Evolutionary conservation across 2,797 vertebrate genomes (phyloP), one percentile per base, ranked within the genome.

Genomic region (Erethizon dorsatum): DNA sequence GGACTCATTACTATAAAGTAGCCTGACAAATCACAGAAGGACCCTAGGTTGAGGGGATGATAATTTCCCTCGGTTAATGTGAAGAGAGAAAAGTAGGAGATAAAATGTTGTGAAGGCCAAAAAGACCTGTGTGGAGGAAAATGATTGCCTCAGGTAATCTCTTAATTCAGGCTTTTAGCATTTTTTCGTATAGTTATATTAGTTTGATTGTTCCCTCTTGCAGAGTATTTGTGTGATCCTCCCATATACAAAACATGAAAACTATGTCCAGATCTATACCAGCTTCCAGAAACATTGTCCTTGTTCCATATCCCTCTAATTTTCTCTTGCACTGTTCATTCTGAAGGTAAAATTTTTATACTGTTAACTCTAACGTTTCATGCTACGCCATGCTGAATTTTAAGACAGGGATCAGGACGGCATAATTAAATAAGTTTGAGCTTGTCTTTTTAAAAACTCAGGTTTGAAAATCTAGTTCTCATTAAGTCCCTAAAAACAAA

Each of bases 381-480:
- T 37, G 57, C 26, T 50, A 69, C 2, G 18, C 22, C n/a, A 1
- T 31, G 17, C 83, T 75, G 54, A 77, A 33, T 92, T 91, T 92
- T 45, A 88, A 93, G 91, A 50, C 33, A 6, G 45, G 6, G 79
- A 45, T 83, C 52, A 13, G 41, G 31, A 87, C 56, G 65, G 1
- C n/a, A 6, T 86, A 82, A 45, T 26, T 92, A 75, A 71, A 31
- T 31, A 77, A 85, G 14, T 18, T 84, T 67, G 47, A 75, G n/a
- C n/a, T 93, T 96, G 77, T 33, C 45, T 65, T 82, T 93, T 80
- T 83, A 54, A 84, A 95, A 95, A 77, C 41, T 80, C 56, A 4
- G 17, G 82, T 94, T 95, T 69, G 24, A 73, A 94, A 94, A 78
- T 59, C 56, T 41, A n/a, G 37, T 89, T 98, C 73, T 83, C n/a